Conservation (phyloP, 2,113 vertebrate genomes). For the Thomomys bottae region DNA sequence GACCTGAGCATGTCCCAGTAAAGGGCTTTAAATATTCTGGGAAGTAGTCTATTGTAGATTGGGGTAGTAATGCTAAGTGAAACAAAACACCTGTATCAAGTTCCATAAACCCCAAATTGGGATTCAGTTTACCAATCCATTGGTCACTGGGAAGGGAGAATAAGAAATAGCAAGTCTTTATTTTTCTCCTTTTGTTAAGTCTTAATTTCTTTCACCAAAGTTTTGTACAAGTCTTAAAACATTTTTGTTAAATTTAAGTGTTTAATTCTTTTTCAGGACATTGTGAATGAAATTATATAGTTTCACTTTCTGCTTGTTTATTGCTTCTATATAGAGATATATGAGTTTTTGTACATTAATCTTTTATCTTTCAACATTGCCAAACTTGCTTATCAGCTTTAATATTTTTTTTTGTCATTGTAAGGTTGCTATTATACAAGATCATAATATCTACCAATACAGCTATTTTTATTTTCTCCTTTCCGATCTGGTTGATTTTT, state of each 20-base stretch:
- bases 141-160: not conserved
- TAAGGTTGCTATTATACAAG: too few relatives aligned
- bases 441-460: too few relatives aligned
- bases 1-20: not conserved
- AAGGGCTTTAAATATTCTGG: not conserved
- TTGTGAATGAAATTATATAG: not conserved
- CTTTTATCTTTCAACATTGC: not conserved
- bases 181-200: not conserved
- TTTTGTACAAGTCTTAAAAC: not conserved
- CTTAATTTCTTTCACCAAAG: not conserved
- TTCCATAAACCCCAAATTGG: not conserved
- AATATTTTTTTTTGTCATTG: not conserved
- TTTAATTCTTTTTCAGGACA: not conserved
- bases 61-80: not conserved
- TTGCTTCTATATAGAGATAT: not conserved
- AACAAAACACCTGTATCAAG: not conserved
- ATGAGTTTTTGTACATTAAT: not conserved
- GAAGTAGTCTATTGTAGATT: accelerated
- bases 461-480: too few relatives aligned
- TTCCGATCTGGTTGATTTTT: too few relatives aligned
- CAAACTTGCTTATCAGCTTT: not conserved
- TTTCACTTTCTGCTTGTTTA: not conserved
- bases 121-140: not conserved
- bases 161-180: not conserved
- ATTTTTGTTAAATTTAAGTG: not conserved